Base-by-base conservation (phyloP, 2,113 vertebrate species). In the Pogona vitticeps region DNA sequence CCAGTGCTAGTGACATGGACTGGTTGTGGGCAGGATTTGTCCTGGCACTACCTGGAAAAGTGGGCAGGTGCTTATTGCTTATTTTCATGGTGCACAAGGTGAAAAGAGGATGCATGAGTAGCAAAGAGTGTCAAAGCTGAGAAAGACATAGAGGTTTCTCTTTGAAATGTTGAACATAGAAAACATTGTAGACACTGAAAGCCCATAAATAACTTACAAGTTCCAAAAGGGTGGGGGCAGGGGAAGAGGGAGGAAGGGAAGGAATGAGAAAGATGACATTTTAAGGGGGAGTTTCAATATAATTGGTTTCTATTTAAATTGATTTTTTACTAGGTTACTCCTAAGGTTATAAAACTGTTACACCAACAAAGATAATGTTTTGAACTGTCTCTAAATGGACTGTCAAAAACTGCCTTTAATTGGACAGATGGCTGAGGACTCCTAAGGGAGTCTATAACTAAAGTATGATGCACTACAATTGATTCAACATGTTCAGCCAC, bases 381-480 rank as follows among this genome's bases (percentile, higher is more conserved):
- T 65, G 70, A 75, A 73, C 70, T 65, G 58, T 73, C 70, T 56
- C 33, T 73, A 76, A 86, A 76, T 26, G 38, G 80, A 73, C 78
- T 56, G 71, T 65, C 80, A 88, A 14, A 4, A 82, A 65, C 72
- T 65, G 15, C 1, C 58, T 91, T 80, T 91, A 88, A 79, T 28
- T 88, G 59, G 70, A 42, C 85, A 91, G 90, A 83, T 38, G 7
- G 0, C 1, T 78, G 85, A 0, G 1, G 82, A 77, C 79, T 91
- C 1, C 1, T 83, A 59, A 86, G 90, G 85, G 1, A 90, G 83
- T 3, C 0, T 28, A 3, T 90, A 86, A 87, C 2, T 91, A 67
- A 83, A 23, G 9, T 90, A 67, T 81, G 91, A 71, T 12, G 76
- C 20, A 76, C 14, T 76, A 31, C 2, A 89, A 90, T 90, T 82